phyloP scores from a whole-genome alignment of 2,888 invertebrate species.

The Macaria liturata region DNA sequence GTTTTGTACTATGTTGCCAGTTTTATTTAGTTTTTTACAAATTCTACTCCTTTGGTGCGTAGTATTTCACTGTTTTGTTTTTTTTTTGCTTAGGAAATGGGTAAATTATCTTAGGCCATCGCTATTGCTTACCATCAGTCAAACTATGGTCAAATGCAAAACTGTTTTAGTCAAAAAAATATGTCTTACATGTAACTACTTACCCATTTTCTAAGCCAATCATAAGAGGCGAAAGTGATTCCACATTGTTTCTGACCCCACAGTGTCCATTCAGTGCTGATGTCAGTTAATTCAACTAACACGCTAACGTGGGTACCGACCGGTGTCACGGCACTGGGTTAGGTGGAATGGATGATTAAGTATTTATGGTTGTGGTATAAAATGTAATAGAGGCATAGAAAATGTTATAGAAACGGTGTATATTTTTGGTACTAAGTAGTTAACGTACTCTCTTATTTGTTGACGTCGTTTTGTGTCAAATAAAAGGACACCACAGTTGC shows the following conservation, averaged over 20 bases:
- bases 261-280: constrained; percentile 37
- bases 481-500: too few relatives aligned
- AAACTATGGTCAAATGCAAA: too few relatives aligned
- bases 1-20: constrained; percentile 49
- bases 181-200: constrained; percentile 1
- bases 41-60: constrained; percentile 26
- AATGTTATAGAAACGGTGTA: too few relatives aligned
- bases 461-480: too few relatives aligned
- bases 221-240: constrained; percentile 51
- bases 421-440: too few relatives aligned
- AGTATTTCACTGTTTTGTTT: constrained; percentile 25
- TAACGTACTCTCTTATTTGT: too few relatives aligned
- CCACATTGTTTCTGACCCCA: constrained; percentile 32
- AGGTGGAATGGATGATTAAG: too few relatives aligned
- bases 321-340: constrained; percentile 40
- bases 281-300: constrained; percentile 47
- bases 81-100: constrained; percentile 25
- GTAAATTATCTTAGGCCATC: background rate
- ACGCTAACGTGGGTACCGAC: constrained; percentile 48
- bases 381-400: too few relatives aligned
- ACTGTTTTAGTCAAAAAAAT: background rate
- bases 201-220: constrained; percentile 34
- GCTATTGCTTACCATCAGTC: too few relatives aligned
- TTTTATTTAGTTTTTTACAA: constrained; percentile 14
- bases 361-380: too few relatives aligned